These are phyloP conservation scores for Trissoscelio sp. DNA, from an alignment of 2,888 invertebrate genomes.

Conservation along the genomic window DNA sequence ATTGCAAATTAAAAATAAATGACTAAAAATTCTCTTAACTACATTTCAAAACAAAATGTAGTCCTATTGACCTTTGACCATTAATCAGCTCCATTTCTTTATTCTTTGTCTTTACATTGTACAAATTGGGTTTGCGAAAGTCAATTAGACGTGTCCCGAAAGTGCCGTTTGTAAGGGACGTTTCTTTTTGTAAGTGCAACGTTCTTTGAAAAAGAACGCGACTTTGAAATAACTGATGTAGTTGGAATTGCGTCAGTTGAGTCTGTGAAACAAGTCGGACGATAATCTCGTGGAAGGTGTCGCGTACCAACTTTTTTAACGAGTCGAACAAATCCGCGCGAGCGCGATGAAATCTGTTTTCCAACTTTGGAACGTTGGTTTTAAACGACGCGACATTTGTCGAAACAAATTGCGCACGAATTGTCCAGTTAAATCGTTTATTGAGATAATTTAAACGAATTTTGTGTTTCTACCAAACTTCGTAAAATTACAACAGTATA, in stretches of 20 bases:
- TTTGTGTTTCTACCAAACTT: too few relatives aligned
- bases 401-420: not conserved
- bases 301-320: conserved; percentile 47
- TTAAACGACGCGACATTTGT: conserved; percentile 7
- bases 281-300: conserved; percentile 40
- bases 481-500: too few relatives aligned
- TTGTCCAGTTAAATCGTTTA: conserved; percentile 1
- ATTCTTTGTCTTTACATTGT: conserved; percentile 22
- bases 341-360: conserved; percentile 23
- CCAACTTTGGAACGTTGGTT: conserved; percentile 30
- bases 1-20: too few relatives aligned
- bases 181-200: conserved; percentile 20
- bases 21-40: too few relatives aligned
- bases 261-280: conserved; percentile 7
- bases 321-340: conserved; percentile 28
- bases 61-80: conserved; percentile 32
- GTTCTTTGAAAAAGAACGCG: conserved; percentile 5
- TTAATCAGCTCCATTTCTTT: conserved; percentile 21
- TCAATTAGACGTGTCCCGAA: conserved; percentile 48
- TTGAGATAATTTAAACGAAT: too few relatives aligned
- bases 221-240: conserved; percentile 41
- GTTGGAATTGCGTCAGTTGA: conserved; percentile 20
- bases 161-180: conserved; percentile 44
- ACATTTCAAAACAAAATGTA: too few relatives aligned
- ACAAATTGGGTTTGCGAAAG: conserved; percentile 34